Conservation (phyloP, 2,888 invertebrate genomes). For the Drosophila ustulata region DNA sequence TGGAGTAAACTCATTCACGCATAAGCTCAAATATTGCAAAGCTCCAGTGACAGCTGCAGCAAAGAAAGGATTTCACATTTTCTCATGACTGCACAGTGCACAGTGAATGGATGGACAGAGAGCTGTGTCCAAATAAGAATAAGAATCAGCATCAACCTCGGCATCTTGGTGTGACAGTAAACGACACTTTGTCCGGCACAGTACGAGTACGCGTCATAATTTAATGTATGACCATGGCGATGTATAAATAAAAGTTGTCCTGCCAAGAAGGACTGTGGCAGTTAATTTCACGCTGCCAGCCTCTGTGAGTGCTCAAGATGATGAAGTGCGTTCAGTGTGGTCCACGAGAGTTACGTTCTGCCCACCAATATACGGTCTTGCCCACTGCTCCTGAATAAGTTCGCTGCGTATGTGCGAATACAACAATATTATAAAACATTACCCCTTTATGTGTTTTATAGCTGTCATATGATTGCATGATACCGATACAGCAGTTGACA, state of each 20-base stretch:
- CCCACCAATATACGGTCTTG: background rate
- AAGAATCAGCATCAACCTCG: conserved; percentile 23
- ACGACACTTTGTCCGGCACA: conserved; percentile 62
- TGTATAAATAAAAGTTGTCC: conserved; percentile 70
- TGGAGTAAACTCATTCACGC: conserved; percentile 23
- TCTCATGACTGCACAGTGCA: conserved; percentile 9
- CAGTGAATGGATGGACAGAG: background rate
- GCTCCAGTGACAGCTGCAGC: conserved; percentile 67
- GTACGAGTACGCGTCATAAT: conserved; percentile 59
- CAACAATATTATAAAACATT: conserved; percentile 31
- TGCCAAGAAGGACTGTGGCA: conserved; percentile 63
- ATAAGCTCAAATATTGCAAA: conserved; percentile 53
- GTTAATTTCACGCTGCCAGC: conserved; percentile 80
- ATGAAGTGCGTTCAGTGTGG: conserved; percentile 65
- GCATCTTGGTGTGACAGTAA: conserved; percentile 61
- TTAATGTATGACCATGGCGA: conserved; percentile 66
- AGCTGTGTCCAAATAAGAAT: conserved; percentile 24
- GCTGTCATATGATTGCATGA: conserved; percentile 53
- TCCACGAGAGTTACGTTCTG: conserved; percentile 28
- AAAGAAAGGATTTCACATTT: conserved; percentile 33
- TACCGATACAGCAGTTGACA: conserved; percentile 62
- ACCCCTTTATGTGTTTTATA: conserved; percentile 62
- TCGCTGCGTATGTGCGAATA: conserved; percentile 14
- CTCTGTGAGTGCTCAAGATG: conserved; percentile 67
- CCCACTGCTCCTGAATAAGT: background rate